Percentiles rank a stretch among this genome's conserved stretches.
Conservation (phyloP, 2,113 vertebrate genomes). For the Tupaia tana region DNA sequence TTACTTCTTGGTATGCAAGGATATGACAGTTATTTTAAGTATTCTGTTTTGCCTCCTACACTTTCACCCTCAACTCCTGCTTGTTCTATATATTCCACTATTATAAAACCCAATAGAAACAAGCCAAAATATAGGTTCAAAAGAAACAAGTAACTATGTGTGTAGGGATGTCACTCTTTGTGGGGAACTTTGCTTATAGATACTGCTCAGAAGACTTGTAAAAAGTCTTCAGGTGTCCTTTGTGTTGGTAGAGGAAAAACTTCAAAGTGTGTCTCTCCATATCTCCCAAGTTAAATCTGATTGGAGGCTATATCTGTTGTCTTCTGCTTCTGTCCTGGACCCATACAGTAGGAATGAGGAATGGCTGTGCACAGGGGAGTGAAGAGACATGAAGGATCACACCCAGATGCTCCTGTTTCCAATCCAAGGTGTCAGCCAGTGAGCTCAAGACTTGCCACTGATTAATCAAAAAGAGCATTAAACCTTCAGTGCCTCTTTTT, state of each 20-base stretch:
- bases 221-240: neutral
- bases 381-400: neutral
- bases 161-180: neutral
- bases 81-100: neutral
- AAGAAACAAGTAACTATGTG: neutral
- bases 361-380: neutral
- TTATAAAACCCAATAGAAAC: slow-evolving; percentile 11
- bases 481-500: slow-evolving; percentile 4
- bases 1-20: neutral
- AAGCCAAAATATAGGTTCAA: neutral
- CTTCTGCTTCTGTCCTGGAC: neutral
- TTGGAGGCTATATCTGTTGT: neutral
- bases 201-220: neutral
- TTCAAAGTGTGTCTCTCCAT: neutral
- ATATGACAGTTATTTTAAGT: neutral
- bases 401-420: slow-evolving; percentile 22
- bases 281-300: neutral
- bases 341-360: neutral
- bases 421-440: slow-evolving; percentile 11
- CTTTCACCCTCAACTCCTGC: neutral
- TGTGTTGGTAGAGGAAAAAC: neutral
- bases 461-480: slow-evolving; percentile 24
- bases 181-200: neutral
- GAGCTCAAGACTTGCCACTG: slow-evolving; percentile 19
- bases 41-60: slow-evolving; percentile 7